Base-by-base conservation (phyloP, 2,113 vertebrate genomes). In the Hystrix brachyura region DNA sequence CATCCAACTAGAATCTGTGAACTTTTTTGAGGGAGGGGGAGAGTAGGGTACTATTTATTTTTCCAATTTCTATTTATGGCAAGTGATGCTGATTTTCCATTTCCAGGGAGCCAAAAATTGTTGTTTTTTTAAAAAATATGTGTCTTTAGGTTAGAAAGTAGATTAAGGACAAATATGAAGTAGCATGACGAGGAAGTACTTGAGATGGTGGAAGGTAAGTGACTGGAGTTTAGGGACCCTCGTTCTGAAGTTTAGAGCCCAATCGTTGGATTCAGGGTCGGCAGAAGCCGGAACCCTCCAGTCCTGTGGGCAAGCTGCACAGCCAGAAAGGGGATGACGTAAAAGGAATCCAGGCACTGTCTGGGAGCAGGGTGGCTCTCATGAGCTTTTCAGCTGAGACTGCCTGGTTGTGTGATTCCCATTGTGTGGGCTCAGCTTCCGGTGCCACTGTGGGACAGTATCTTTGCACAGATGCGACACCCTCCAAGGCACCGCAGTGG, bases 1-100 rank as follows among this genome's bases (percentile, higher is more conserved):
- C 32, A 5, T 0, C 0, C 17, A 76, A 38, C 48, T 38, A 19
- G 80, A 76, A 82, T 72, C 59, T 53, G 46, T 78, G 82, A 64
- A 59, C 34, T 38, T 65, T 78, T n/a, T 79, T 17, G 3, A 5
- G 13, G 34, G 15, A 1, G 15, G 12, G 32, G 29, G 27, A 21
- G 2, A 32, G n/a, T 38, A 38, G 14, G 19, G 48, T 48, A 82
- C 43, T 83, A 17, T 92, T 94, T 83, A 12, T 92, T 94, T 94
- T 90, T 84, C 78, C 29, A 29, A 1, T 94, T 87, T 76, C 76
- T 79, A 79, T 79, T 79, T 79, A 53, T 55, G 46, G 51, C 76
- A 79, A 79, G 76, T 79, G 76, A 79, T 87, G 92, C 86, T 43
- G 67, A 78, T 64, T 87, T 94, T 92, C 84, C 74, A n/a, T 86